Evolutionary conservation across 2,888 invertebrate species (phyloP).

Genomic region (Orthosia incerta): DNA sequence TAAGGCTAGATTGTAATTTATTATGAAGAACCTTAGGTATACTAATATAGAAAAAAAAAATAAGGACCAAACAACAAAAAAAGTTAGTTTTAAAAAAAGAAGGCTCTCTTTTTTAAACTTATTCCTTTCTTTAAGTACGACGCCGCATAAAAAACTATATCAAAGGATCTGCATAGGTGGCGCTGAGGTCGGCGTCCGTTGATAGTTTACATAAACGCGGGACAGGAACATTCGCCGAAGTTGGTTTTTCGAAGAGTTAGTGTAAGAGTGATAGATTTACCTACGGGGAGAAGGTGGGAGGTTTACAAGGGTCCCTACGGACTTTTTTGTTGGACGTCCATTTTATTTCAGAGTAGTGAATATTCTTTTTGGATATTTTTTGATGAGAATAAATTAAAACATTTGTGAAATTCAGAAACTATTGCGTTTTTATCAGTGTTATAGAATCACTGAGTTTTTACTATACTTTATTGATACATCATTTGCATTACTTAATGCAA

Average conservation of each 20-base stretch:
- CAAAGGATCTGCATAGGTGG: constrained; percentile 40
- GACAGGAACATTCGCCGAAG: constrained; percentile 45
- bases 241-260: constrained; percentile 48
- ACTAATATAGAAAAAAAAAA: too few species aligned
- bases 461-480: too few species aligned
- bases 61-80: background rate
- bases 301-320: constrained; percentile 9
- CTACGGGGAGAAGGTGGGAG: background rate
- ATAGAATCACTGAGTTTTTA: too few species aligned
- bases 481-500: too few species aligned
- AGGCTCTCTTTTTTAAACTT: background rate
- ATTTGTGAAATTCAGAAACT: background rate
- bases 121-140: background rate
- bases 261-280: constrained; percentile 53
- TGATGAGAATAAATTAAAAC: background rate
- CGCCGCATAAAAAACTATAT: constrained; percentile 22
- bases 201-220: constrained; percentile 53
- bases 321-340: constrained; percentile 34
- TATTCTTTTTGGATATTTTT: constrained; percentile 28
- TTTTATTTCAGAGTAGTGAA: constrained; percentile 28
- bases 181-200: constrained; percentile 44
- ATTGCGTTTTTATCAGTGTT: background rate
- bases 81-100: background rate
- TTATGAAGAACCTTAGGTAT: too few species aligned
- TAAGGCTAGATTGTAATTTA: too few species aligned